phyloP scores from a whole-genome alignment of 2,113 vertebrate species.

The Sander lucioperca region DNA sequence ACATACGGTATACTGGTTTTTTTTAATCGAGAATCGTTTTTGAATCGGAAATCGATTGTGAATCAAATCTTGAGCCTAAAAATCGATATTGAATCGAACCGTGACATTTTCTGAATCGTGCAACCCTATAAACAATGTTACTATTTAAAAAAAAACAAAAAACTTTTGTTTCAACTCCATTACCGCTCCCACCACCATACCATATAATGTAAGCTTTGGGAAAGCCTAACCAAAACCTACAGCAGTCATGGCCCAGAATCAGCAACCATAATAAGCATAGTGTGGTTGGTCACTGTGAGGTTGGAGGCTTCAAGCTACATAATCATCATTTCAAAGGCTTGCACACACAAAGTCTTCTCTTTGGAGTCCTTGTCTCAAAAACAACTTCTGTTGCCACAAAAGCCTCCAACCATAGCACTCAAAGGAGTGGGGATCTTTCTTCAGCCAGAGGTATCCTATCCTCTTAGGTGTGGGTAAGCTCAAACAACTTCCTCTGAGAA shows the following conservation, averaged over 20 bases:
- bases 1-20: too few species aligned
- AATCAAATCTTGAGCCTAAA: too few species aligned
- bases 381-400: conserved; percentile 45
- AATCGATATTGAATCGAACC: too few species aligned
- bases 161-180: conserved; percentile 17
- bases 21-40: too few species aligned
- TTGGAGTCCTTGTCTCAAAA: conserved; percentile 45
- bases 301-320: conserved; percentile 46
- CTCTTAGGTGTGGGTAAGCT: conserved; percentile 36
- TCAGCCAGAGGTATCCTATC: conserved; percentile 31
- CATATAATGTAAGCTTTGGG: conserved; percentile 32
- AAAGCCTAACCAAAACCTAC: conserved; percentile 36
- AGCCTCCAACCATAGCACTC: conserved; percentile 17
- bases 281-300: conserved; percentile 53
- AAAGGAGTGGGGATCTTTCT: conserved; percentile 18
- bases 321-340: conserved; percentile 54
- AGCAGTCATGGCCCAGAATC: conserved; percentile 39
- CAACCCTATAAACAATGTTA: neutral
- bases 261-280: conserved; percentile 50
- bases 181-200: neutral
- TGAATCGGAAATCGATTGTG: too few species aligned
- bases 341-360: conserved; percentile 39
- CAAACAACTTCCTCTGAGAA: conserved; percentile 51
- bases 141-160: conserved; percentile 1
- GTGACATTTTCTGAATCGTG: too few species aligned